Percentiles rank a stretch among this genome's conserved stretches.
Conservation (phyloP, 2,797 vertebrate genomes). For the Phrynocephalus forsythii region DNA sequence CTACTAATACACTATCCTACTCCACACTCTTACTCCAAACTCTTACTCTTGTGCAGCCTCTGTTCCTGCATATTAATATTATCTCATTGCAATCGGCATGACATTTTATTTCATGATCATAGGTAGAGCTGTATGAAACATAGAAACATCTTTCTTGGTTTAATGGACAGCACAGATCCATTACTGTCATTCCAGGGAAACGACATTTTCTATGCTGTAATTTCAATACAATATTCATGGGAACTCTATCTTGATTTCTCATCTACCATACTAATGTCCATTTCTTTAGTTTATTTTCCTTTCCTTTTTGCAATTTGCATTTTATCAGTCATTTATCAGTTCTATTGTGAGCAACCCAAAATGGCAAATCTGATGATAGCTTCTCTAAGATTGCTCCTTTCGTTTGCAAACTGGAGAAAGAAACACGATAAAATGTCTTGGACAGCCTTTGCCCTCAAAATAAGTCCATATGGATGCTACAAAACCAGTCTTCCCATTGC, state of each 20-base stretch:
- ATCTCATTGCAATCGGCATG: conserved; percentile 48
- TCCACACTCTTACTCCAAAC: conserved; percentile 64
- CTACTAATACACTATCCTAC: conserved; percentile 67
- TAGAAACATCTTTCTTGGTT: conserved; percentile 53
- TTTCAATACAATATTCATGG: conserved; percentile 49
- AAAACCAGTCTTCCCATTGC: conserved; percentile 3
- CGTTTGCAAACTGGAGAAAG: not conserved
- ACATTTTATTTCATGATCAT: conserved; percentile 57
- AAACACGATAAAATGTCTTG: not conserved
- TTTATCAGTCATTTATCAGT: conserved; percentile 41
- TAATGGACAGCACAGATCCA: conserved; percentile 35
- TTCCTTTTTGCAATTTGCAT: conserved; percentile 22
- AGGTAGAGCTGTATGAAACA: conserved; percentile 53
- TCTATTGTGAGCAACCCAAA: conserved; percentile 14
- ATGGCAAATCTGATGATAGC: rapidly evolving
- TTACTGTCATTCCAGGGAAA: conserved; percentile 44
- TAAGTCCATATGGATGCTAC: not conserved
- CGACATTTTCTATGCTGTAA: conserved; percentile 6
- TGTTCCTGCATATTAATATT: conserved; percentile 70
- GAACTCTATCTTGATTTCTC: conserved; percentile 43
- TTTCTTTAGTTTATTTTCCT: not conserved
- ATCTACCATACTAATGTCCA: conserved; percentile 40
- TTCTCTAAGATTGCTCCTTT: not conserved
- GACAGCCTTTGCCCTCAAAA: not conserved
- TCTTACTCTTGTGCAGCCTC: conserved; percentile 65